These are phyloP conservation scores for Pungitius pungitius DNA, from an alignment of 2,113 vertebrate genomes.

Conservation along the genomic window DNA sequence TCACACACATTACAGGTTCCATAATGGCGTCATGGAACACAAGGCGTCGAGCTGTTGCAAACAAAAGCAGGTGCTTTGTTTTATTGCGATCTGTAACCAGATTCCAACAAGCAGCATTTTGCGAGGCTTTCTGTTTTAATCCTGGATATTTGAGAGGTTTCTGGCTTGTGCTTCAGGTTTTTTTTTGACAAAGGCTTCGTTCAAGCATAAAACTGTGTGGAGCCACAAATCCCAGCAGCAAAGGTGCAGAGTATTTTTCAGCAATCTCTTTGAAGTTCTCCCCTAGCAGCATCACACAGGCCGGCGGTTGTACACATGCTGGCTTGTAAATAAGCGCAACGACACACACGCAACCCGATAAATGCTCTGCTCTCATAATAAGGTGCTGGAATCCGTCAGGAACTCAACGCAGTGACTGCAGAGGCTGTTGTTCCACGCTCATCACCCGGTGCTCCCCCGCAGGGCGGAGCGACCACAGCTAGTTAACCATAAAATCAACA, in stretches of 20 bases:
- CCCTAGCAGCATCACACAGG: constrained; percentile 13
- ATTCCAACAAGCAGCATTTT: constrained; percentile 43
- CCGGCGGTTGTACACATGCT: constrained; percentile 6
- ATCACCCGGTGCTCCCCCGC: constrained; percentile 28
- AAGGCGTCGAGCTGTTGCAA: constrained; percentile 19
- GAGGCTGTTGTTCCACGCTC: constrained; percentile 33
- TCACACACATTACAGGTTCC: not conserved
- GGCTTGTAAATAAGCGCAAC: constrained; percentile 40
- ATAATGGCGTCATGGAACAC: constrained; percentile 10
- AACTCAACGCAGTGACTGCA: constrained; percentile 61
- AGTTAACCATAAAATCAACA: constrained; percentile 28
- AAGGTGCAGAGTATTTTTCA: constrained; percentile 71
- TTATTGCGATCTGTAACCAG: constrained; percentile 53
- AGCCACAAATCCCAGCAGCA: constrained; percentile 44
- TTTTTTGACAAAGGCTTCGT: constrained; percentile 64
- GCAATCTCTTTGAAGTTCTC: constrained; percentile 59
- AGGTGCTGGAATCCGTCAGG: constrained; percentile 55
- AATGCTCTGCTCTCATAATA: constrained; percentile 65
- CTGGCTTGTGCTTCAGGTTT: constrained; percentile 33
- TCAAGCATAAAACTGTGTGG: constrained; percentile 30
- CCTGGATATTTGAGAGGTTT: constrained; percentile 47
- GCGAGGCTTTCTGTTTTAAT: constrained; percentile 36
- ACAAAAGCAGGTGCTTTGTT: constrained; percentile 26
- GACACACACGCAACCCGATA: constrained; percentile 34
- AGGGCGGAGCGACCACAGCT: constrained; percentile 4